Conservation (phyloP, 2,113 vertebrate species). For the Lipotes vexillifer region DNA sequence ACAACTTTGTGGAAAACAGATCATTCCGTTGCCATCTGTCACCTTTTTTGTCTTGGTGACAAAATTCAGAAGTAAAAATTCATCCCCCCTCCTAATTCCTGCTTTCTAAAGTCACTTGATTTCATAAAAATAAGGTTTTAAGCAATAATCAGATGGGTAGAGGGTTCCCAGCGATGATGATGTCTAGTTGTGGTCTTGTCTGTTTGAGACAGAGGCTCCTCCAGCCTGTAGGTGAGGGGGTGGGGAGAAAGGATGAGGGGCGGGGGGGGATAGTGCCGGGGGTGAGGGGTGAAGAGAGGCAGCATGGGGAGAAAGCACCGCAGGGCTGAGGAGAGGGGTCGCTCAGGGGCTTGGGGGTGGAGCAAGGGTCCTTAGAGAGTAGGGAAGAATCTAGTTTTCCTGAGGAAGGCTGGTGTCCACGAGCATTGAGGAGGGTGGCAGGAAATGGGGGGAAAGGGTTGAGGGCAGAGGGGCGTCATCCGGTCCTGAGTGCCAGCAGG, state of each 20-base stretch:
- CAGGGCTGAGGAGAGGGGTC: not conserved
- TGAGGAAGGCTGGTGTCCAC: not conserved
- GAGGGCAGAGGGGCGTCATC: not conserved
- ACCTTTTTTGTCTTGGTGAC: not conserved
- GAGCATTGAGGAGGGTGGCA: not conserved
- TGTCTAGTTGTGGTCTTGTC: not conserved
- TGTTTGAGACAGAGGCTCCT: not conserved
- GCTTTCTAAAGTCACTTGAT: not conserved
- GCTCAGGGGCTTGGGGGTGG: too few relatives aligned
- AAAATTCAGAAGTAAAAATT: not conserved
- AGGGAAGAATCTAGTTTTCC: not conserved
- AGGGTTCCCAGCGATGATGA: not conserved
- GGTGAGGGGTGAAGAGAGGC: not conserved
- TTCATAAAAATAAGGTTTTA: not conserved
- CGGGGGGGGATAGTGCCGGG: accelerated
- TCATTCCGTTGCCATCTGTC: not conserved
- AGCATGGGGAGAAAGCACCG: accelerated
- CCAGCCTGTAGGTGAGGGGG: not conserved
- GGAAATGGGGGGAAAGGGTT: not conserved
- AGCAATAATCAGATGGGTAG: not conserved
- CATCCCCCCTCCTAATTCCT: not conserved
- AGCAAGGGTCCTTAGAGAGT: not conserved
- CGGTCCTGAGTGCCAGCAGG: too few relatives aligned
- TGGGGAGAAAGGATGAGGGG: not conserved
- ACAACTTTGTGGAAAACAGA: not conserved